Conservation (phyloP, 2,113 vertebrate genomes). For the Globicephala melas region DNA sequence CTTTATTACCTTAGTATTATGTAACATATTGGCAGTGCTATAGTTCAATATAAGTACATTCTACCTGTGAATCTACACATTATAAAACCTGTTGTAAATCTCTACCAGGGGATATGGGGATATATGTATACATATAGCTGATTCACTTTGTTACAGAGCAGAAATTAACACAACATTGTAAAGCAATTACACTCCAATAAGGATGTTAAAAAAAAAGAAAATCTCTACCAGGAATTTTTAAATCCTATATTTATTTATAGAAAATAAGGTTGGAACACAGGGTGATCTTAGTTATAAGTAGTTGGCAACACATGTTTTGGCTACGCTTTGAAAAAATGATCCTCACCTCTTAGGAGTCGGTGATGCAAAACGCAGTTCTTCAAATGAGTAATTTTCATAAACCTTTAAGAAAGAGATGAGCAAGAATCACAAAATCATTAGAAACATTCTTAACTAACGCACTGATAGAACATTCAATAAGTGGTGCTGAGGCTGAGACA, state of each 20-base stretch:
- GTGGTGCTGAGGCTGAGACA: neutral
- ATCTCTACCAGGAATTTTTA: neutral
- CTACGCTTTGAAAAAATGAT: neutral
- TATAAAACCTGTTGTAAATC: neutral
- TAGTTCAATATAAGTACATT: neutral
- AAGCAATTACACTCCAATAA: no score
- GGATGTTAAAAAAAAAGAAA: neutral
- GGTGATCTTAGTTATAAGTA: neutral
- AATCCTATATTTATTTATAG: neutral
- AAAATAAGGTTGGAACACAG: neutral
- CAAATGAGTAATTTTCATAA: slow-evolving; percentile 99
- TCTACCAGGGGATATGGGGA: neutral
- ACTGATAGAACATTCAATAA: neutral
- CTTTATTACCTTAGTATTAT: neutral
- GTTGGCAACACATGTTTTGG: neutral
- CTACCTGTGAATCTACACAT: neutral
- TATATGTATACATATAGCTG: no score
- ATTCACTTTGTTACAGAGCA: no score
- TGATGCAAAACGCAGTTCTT: slow-evolving; percentile 98
- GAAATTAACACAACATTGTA: no score
- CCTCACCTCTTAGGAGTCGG: slow-evolving; percentile 97
- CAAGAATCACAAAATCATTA: slow-evolving; percentile 41
- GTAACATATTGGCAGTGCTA: neutral
- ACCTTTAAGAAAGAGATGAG: slow-evolving; percentile 82
- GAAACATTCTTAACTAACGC: neutral